Evolutionary conservation across 2,888 invertebrate species (phyloP), one percentile per base, ranked within the genome.

Genomic region (Drosophila emarginata): DNA sequence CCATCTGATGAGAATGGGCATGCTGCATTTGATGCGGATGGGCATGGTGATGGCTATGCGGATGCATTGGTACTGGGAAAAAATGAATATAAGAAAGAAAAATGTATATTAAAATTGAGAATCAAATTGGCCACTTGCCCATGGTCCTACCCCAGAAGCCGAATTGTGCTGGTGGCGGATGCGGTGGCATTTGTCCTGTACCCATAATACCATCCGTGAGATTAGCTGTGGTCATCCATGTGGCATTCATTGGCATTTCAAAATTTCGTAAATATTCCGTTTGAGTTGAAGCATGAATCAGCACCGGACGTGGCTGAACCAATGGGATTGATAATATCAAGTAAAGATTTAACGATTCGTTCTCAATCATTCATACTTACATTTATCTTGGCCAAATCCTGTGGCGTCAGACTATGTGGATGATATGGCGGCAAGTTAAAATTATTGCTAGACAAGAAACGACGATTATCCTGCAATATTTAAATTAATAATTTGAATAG

Each of bases 371-470:
- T 23, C 23, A 11, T 21, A 61, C 79, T 71, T 23, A 80, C 82
- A 50, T 64, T 39, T 1, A 67, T 40, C 18, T 50, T 64, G 2
- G 57, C 39, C 57, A 70, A 53, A 45, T 87, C 78, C 15, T 83
- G 39, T 0, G 78, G 64, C 1, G 80, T 60, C n/a, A 83, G 11
- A 39, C 71, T 73, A 4, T 73, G 59, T 0, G 84, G 70, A 53
- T 78, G 67, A 4, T 7, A 23, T 3, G 65, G 40, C 2, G 70
- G 58, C 37, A 72, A 26, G 0, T 58, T 28, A 0, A 57, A 57
- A 0, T 40, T 67, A 40, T 11, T 58, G 12, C n/a, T 51, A 1
- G 58, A 32, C 74, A 64, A 69, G 0, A 78, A 62, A 0, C 61
- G 67, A 0, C 65, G n/a, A 0, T 26, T n/a, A 14, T 56, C 54